Evolutionary conservation across 1,140 invertebrate genomes (phyloP).

Genomic region (Panonychus citri): DNA sequence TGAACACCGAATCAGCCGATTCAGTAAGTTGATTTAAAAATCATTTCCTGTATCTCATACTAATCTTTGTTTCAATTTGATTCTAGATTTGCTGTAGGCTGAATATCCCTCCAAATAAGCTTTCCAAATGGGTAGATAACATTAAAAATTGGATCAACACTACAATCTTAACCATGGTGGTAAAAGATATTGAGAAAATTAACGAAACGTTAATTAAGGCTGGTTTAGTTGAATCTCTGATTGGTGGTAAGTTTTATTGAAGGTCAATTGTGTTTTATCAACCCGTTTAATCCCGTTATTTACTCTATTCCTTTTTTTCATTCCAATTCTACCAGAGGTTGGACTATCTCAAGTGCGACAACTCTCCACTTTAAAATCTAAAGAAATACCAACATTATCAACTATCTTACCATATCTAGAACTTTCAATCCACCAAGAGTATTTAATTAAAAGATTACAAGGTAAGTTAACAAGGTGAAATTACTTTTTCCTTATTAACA

Average conservation of each 20-base stretch:
- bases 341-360: conserved; percentile 23
- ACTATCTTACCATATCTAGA: conserved; percentile 50
- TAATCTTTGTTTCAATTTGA: conserved; percentile 11
- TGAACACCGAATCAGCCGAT: neutral
- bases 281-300: conserved; percentile 5
- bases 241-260: conserved; percentile 31
- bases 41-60: neutral
- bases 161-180: conserved; percentile 43
- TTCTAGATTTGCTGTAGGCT: conserved; percentile 17
- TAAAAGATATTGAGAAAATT: conserved; percentile 40
- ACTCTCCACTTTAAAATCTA: conserved; percentile 30
- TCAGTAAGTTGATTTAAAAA: neutral
- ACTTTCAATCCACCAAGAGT: conserved; percentile 52
- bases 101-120: conserved; percentile 19
- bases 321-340: conserved; percentile 21
- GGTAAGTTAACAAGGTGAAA: conserved; percentile 21
- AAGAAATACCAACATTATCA: conserved; percentile 39
- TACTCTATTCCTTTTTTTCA: no score
- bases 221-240: conserved; percentile 39
- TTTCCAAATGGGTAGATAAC: conserved; percentile 24
- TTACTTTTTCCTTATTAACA: no score
- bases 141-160: conserved; percentile 41
- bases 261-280: neutral
- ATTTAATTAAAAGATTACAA: conserved; percentile 46
- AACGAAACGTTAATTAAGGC: conserved; percentile 38